Base-by-base conservation (phyloP, 2,113 vertebrate genomes). In the Oreochromis aureus region DNA sequence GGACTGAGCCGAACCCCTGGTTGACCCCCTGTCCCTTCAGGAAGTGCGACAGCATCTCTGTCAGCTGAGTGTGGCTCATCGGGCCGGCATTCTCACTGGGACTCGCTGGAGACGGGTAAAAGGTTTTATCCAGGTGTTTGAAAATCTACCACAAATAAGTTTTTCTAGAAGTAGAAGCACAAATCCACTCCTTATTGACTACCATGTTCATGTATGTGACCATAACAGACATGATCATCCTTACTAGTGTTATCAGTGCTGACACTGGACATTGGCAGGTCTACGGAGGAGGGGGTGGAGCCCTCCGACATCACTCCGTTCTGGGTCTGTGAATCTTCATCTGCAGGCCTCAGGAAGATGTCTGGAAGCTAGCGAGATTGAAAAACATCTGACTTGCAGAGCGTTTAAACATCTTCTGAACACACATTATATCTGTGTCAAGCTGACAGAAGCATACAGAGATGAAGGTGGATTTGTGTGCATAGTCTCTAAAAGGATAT, bases 1-100 rank as follows among this genome's bases (percentile, higher is more conserved):
- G 94, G 88, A 55, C 19, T 0, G 27, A 6, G 11, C 53, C 56
- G 6, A 76, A 76, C 15, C 41, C 69, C 24, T 30, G 69, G 15
- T 48, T 48, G 69, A 76, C 5, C 24, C 63, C 93, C 34, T 61
- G 59, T 4, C 84, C 89, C 5, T 80, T 92, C 92, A 96, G 82
- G 59, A 95, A 88, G 54, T 89, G 93, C 5, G 96, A 95, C 93
- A 95, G 94, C 73, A 93, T 87, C 22, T 93, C 86, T 3, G 93
- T 58, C 34, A 94, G 24, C 85, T 92, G 88, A 87, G 88, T 58
- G 41, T 44, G 85, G 80, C 63, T 85, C 4, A 55, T 56, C 1
- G 78, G 63, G 11, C 46, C 54, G 5, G 71, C 53, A 9, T 11
- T 32, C 27, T 84, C 78, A 0, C 85, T 53, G 83, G 69, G 69